Percentiles rank a stretch among this genome's conserved stretches.
Conservation (phyloP, 1,140 invertebrate species). For the Orussus abietinus region DNA sequence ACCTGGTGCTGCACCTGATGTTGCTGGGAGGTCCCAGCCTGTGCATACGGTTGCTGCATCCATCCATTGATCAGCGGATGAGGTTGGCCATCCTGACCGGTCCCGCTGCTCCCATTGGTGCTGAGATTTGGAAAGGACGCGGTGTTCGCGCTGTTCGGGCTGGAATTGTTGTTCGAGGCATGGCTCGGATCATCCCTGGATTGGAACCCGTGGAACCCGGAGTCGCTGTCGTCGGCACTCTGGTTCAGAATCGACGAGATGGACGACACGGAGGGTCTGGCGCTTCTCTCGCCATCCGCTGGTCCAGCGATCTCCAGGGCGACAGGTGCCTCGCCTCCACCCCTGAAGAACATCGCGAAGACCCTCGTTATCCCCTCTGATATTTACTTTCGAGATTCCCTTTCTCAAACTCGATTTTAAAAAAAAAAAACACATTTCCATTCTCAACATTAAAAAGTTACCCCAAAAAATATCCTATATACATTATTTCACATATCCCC, state of each 20-base stretch:
- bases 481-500: too few species aligned
- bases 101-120: conserved; percentile 35
- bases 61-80: conserved; percentile 41
- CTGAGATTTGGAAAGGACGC: conserved; percentile 41
- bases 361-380: too few species aligned
- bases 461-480: too few species aligned
- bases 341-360: conserved; percentile 25
- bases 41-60: conserved; percentile 37
- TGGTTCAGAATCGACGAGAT: conserved; percentile 55
- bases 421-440: too few species aligned
- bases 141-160: conserved; percentile 43
- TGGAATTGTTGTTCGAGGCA: conserved; percentile 43
- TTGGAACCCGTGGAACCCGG: conserved; percentile 58
- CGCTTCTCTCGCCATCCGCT: conserved; percentile 38
- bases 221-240: conserved; percentile 58
- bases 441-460: too few species aligned
- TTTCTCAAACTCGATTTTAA: too few species aligned
- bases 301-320: conserved; percentile 27
- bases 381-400: too few species aligned
- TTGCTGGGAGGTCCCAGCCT: conserved; percentile 34
- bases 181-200: conserved; percentile 46
- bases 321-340: conserved; percentile 27
- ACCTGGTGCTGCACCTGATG: conserved; percentile 18
- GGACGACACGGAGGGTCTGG: conserved; percentile 48
- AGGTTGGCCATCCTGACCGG: conserved; percentile 20